Conservation (phyloP, 1,140 invertebrate genomes). For the Rhagoletis pomonella region DNA sequence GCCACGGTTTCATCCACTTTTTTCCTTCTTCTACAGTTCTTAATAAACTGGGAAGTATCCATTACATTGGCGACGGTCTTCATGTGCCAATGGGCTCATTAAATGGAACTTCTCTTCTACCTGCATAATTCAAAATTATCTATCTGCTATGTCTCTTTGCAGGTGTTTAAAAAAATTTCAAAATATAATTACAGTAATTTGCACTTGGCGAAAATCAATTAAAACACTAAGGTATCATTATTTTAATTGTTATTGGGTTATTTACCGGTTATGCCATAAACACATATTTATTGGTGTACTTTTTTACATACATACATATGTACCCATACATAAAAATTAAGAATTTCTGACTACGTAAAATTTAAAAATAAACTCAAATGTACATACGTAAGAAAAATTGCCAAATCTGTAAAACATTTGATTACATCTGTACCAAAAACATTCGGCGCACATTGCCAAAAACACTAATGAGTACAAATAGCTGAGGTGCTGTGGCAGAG, state of each 20-base stretch:
- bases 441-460: slow-evolving; percentile 8
- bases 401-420: slow-evolving; percentile 46
- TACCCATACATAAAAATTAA: background rate
- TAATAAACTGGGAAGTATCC: background rate
- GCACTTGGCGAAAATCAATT: too few species aligned
- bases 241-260: background rate
- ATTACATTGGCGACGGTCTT: background rate
- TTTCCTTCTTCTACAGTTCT: too few species aligned
- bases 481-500: background rate
- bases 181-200: too few species aligned
- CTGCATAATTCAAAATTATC: too few species aligned
- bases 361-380: background rate
- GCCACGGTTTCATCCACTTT: too few species aligned
- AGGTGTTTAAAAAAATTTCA: too few species aligned
- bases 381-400: slow-evolving; percentile 34
- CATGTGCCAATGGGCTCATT: too few species aligned
- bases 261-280: slow-evolving; percentile 6
- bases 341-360: slow-evolving; percentile 21
- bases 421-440: slow-evolving; percentile 10
- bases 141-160: too few species aligned
- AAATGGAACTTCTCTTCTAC: too few species aligned
- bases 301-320: background rate
- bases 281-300: background rate
- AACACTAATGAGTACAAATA: slow-evolving; percentile 33
- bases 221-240: background rate